Evolutionary conservation across 2,888 invertebrate genomes (phyloP), one percentile per base, ranked within the genome.

Genomic region (Neria commutata): DNA sequence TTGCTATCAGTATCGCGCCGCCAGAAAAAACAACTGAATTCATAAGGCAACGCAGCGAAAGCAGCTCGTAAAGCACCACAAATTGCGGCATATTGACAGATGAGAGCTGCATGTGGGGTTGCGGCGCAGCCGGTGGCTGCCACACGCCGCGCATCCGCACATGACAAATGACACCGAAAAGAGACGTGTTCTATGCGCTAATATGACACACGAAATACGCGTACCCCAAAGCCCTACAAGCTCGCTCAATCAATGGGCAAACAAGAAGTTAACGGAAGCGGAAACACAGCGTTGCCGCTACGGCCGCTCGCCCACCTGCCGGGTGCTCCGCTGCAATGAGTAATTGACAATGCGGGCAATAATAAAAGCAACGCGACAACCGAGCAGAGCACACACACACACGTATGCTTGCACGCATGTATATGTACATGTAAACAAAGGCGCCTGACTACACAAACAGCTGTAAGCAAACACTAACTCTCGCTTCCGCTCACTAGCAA

Each of bases 141-240:
- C 48, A 37, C 46, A 45, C 33, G 25, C 54, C 55, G 55, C 47
- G 40, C 37, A 48, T 25, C 24, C n/a, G 34, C 47, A 42, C 17
- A 17, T 4, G n/a, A 42, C 42, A 21, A 54, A 50, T 58, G 24
- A 47, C 42, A 37, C 24, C 46, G 25, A 49, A 51, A 25, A 37
- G 37, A 23, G n/a, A 50, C 17, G 47, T 49, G 37, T 25, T 23
- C 24, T 40, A 47, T 48, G 51, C 52, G 53, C 37, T 49, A 58
- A 60, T 56, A 55, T 25, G 47, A 54, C 53, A 47, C 25, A 23
- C n/a, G n/a, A 14, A 11, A 17, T 23, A 17, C 34, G n/a, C 33
- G 47, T n/a, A 52, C 21, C 48, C 6, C 40, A 33, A 54, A 29
- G 56, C 54, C 24, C 24, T 46, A 48, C 17, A 47, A 42, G 48